Conservation (phyloP, 2,113 vertebrate species). For the Cyanistes caeruleus region DNA sequence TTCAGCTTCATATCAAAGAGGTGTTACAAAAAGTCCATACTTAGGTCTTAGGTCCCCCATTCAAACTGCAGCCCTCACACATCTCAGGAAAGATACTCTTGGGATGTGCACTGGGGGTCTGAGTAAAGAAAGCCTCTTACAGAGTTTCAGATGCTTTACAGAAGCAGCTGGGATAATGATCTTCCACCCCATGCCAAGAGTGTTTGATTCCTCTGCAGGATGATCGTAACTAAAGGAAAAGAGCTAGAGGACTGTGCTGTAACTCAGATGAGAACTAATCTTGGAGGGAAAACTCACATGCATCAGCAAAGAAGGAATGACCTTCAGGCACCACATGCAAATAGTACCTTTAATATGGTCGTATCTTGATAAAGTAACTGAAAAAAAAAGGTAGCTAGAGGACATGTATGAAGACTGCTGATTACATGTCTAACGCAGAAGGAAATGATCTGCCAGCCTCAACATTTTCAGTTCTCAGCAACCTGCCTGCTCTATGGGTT, state of each 20-base stretch:
- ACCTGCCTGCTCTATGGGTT: neutral
- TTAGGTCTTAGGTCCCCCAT: neutral
- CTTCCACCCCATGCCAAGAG: neutral
- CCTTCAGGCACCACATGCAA: neutral
- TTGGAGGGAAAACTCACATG: neutral
- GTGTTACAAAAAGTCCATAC: neutral
- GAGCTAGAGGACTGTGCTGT: neutral
- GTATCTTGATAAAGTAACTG: neutral
- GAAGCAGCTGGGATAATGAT: neutral
- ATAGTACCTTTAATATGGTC: neutral
- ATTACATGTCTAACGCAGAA: neutral
- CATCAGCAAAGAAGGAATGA: neutral
- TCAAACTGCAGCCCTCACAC: neutral
- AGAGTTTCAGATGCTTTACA: neutral
- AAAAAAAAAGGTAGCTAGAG: neutral
- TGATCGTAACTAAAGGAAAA: neutral
- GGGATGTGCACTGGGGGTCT: neutral
- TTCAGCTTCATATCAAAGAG: neutral
- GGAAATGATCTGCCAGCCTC: neutral
- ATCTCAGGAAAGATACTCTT: neutral
- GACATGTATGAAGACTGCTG: neutral
- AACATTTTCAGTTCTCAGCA: neutral
- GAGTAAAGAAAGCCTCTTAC: neutral
- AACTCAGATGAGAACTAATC: neutral
- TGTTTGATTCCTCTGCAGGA: neutral